Evolutionary conservation across 2,113 vertebrate species (phyloP).

Genomic region (Pygoscelis antarcticus): DNA sequence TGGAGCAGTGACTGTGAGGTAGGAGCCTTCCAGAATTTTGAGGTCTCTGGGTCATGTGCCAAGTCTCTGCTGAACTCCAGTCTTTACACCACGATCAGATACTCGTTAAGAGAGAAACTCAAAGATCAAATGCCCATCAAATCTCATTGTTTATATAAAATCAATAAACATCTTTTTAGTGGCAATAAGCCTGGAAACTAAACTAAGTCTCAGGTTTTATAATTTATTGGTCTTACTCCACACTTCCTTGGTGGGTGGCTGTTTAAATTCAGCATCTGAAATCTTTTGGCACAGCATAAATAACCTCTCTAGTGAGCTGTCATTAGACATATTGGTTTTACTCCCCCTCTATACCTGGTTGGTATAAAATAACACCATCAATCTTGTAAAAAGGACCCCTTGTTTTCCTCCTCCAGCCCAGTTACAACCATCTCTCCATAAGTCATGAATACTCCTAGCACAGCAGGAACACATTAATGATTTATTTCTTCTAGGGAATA

Average conservation of each 20-base stretch:
- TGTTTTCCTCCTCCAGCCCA: conserved; percentile 11
- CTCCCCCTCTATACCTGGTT: neutral
- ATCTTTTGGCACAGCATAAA: conserved; percentile 11
- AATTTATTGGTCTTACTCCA: neutral
- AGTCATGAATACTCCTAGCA: conserved; percentile 24
- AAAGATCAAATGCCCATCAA: neutral
- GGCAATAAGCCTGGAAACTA: neutral
- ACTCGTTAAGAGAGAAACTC: neutral
- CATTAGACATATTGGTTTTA: conserved; percentile 39
- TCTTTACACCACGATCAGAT: neutral
- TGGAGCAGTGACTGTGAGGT: neutral
- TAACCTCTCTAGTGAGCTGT: neutral
- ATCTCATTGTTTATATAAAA: neutral
- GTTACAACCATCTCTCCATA: conserved; percentile 1
- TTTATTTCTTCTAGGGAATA: conserved; percentile 40
- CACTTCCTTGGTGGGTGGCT: neutral
- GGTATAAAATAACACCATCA: conserved; percentile 42
- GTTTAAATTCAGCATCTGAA: neutral
- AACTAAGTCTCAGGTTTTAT: neutral
- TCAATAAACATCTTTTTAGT: neutral
- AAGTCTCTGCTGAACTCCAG: neutral
- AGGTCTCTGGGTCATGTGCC: neutral
- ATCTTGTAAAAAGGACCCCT: neutral
- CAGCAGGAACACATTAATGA: conserved; percentile 43
- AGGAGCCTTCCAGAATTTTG: neutral